Evolutionary conservation across 2,888 invertebrate genomes (phyloP).

Genomic region (Papilio protenor): DNA sequence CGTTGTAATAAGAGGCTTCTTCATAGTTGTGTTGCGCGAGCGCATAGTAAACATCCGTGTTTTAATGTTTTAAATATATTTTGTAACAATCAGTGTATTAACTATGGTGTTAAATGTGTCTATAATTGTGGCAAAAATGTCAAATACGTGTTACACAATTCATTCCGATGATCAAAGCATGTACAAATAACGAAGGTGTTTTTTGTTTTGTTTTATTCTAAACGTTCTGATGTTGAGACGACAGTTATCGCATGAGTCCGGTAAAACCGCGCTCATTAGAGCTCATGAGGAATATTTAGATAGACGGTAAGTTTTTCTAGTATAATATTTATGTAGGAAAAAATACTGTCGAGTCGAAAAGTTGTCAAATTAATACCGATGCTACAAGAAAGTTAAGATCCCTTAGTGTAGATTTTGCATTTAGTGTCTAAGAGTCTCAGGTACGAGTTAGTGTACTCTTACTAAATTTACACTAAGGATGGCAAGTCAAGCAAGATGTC

Average conservation of each 20-base stretch:
- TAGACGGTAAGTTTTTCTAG: slow-evolving; percentile 65
- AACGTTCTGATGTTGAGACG: slow-evolving; percentile 65
- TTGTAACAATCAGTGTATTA: neutral
- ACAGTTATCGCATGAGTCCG: slow-evolving; percentile 79
- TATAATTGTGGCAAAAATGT: neutral
- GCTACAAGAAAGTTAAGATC: too few species aligned
- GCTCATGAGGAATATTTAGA: slow-evolving; percentile 75
- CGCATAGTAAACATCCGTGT: slow-evolving; percentile 52
- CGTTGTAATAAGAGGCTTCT: slow-evolving; percentile 60
- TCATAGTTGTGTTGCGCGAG: slow-evolving; percentile 58
- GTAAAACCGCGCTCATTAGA: slow-evolving; percentile 69
- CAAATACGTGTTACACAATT: slow-evolving; percentile 15
- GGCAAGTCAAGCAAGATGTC: too few species aligned
- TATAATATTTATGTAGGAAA: neutral
- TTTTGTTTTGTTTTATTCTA: slow-evolving; percentile 25
- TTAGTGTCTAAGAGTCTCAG: too few species aligned
- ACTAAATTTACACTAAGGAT: too few species aligned
- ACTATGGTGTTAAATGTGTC: neutral
- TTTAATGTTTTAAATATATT: slow-evolving; percentile 19
- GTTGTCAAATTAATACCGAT: too few species aligned
- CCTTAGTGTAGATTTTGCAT: too few species aligned
- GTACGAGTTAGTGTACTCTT: too few species aligned
- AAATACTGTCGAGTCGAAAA: neutral
- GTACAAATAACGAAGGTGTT: slow-evolving; percentile 29
- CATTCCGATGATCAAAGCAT: slow-evolving; percentile 17